A percentile compares a stretch with the other conserved stretches of the same genome.
phyloP scores from a whole-genome alignment of 2,113 vertebrate genomes.

The Nicator chloris region DNA sequence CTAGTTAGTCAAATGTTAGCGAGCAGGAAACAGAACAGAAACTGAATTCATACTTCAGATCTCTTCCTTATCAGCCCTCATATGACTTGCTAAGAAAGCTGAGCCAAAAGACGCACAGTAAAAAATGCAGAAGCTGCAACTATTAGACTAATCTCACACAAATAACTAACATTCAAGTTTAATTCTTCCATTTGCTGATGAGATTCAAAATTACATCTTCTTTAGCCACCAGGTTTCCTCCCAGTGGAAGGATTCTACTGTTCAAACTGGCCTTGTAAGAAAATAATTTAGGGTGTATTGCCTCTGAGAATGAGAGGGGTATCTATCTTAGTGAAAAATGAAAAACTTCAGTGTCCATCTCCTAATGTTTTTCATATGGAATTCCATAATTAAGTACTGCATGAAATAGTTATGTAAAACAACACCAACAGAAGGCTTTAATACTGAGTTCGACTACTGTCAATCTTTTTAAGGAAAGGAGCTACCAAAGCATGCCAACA shows the following conservation, averaged over 20 bases:
- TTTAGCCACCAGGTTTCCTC: not conserved
- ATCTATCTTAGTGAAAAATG: rapidly evolving
- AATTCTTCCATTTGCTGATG: not conserved
- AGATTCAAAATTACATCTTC: not conserved
- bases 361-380: not conserved
- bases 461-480: not conserved
- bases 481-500: not conserved
- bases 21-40: not conserved
- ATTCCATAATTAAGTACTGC: not conserved
- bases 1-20: not conserved
- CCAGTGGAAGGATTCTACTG: not conserved
- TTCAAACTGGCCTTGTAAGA: not conserved
- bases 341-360: not conserved
- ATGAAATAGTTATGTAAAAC: not conserved
- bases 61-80: not conserved
- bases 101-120: not conserved
- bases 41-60: not conserved
- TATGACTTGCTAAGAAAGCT: not conserved
- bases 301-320: not conserved
- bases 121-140: not conserved
- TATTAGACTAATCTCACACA: not conserved
- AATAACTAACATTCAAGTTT: not conserved
- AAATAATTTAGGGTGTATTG: not conserved
- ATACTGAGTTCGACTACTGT: not conserved
- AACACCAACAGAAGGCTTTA: not conserved